Base-by-base conservation (phyloP, 2,888 invertebrate genomes). In the Liodrosophila aerea region DNA sequence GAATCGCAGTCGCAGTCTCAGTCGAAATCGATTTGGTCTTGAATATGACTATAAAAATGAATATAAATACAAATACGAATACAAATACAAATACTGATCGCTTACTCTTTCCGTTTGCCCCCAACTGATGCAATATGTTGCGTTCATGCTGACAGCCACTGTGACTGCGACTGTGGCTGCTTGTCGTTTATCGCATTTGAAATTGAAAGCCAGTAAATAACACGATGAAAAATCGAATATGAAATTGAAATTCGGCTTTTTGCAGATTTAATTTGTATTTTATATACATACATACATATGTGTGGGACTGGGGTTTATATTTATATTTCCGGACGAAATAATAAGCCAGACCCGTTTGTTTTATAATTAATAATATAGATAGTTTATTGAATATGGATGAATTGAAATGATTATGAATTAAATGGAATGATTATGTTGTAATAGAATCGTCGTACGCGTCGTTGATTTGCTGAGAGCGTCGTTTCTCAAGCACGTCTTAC, bases 21-120 rank as follows among this genome's bases (percentile, higher is more conserved):
- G n/a, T 83, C 73, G 65, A 71, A 80, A 80, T 80, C 81, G 72
- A 69, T 83, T 78, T 78, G 76, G 81, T 83, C 84, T 83, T 78
- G 78, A 83, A 83, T 80, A 50, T 60, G 68, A 65, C 51, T 68
- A 30, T 13, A 50, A 63, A 63, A 44, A 49, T 53, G 53, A 49
- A 44, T 39, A 39, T 16, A 15, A 37, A 9, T 9, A 0, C 37
- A n/a, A 7, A 44, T 39, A 39, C 39, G 37, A 37, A 5, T 9
- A 0, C 37, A n/a, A 7, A 7, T 61, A 41, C 50, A 37, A 57
- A 68, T n/a, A n/a, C n/a, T n/a, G n/a, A n/a, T 61, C 30, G 7
- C 9, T 34, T 46, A 11, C 57, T 15, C n/a, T 27, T 11, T 41
- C 7, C 13, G 4, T 41, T 16, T 3, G 16, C 37, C 13, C 12